Percentiles rank a stretch among this genome's conserved stretches.
Evolutionary conservation across 2,888 invertebrate species (phyloP).

Genomic region (Drosophila niveifrons): DNA sequence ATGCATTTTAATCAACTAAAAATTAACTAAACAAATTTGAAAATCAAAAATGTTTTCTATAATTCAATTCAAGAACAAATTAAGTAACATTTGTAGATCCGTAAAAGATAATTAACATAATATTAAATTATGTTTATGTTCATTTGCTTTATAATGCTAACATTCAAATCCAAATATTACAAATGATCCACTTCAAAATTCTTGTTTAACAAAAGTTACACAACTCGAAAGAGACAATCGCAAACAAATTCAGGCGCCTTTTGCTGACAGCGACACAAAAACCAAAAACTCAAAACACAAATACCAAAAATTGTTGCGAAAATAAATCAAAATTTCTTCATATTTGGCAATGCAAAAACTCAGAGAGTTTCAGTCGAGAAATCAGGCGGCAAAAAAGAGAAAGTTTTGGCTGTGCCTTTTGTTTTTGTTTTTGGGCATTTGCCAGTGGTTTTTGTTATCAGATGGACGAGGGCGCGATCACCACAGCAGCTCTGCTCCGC

Average conservation of each 20-base stretch:
- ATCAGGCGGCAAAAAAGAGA: conserved; percentile 72
- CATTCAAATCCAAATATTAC: background rate
- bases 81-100: no score
- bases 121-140: no score
- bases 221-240: conserved; percentile 15
- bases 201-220: background rate
- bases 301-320: conserved; percentile 30
- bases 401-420: conserved; percentile 70
- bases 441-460: conserved; percentile 83
- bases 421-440: conserved; percentile 48
- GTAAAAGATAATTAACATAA: no score
- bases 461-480: conserved; percentile 80
- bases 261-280: conserved; percentile 54
- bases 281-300: conserved; percentile 26
- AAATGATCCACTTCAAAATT: background rate
- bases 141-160: no score
- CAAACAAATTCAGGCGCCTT: conserved; percentile 54
- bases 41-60: no score
- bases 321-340: conserved; percentile 73
- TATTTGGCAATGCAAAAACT: conserved; percentile 61
- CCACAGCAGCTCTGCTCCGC: conserved; percentile 29
- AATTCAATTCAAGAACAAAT: no score
- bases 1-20: no score
- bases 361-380: conserved; percentile 11
- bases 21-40: no score